Evolutionary conservation across 2,797 vertebrate genomes (phyloP), one percentile per base, ranked within the genome.

Genomic region (Discoglossus pictus): DNA sequence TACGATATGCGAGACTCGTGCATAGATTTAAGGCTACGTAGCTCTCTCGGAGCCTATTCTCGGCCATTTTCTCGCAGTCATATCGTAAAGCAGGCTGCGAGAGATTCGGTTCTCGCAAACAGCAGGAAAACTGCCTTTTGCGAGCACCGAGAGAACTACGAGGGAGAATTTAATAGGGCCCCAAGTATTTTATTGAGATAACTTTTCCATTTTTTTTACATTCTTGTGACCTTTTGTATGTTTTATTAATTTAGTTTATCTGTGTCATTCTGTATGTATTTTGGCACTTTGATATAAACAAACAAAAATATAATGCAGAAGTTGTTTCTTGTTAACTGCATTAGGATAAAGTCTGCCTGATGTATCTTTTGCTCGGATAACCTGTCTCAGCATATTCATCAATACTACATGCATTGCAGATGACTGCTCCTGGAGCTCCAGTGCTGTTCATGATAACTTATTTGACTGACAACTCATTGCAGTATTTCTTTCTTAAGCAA

Each of bases 271-370:
- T 46, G 25, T 35, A 44, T 35, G 12, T 40, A 7, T 31, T 51
- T 51, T 9, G 23, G 7, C 39, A 13, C 20, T 4, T 27, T 44
- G n/a, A 6, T 65, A 53, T 65, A 65, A 65, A 65, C 39, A 55
- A 55, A 46, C 15, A 31, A 8, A 8, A 31, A 13, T 24, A 44
- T 34, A 34, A 35, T 5, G 17, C 13, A 64, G 23, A 27, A 11
- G 24, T n/a, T n/a, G n/a, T n/a, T n/a, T n/a, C n/a, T n/a, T n/a
- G n/a, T 63, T 63, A 63, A 64, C 38, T 44, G 50, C 42, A 65
- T 55, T 46, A 46, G 38, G 38, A 65, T 35, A 65, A 46, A 54
- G 23, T 65, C 23, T 65, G 51, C 27, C 34, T 54, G 51, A 54
- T 36, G 40, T 46, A 55, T 53, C 18, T 25, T 46, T 44, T 13